Evolutionary conservation across 2,888 invertebrate species (phyloP).

Genomic region (Caenorhabditis angaria): DNA sequence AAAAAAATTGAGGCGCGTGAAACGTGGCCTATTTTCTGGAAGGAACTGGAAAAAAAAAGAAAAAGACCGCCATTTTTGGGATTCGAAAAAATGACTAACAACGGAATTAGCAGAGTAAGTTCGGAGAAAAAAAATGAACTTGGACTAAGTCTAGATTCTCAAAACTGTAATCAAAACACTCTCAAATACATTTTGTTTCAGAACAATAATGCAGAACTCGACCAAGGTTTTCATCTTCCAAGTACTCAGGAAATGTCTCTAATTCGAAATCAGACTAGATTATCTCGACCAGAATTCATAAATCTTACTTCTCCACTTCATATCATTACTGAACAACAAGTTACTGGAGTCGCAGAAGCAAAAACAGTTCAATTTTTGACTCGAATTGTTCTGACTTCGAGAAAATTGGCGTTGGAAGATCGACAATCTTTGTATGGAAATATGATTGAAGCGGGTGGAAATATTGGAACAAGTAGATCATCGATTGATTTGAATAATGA

Average conservation of each 20-base stretch:
- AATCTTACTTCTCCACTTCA: constrained; percentile 32
- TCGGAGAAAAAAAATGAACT: too few relatives aligned
- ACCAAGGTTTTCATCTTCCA: not conserved
- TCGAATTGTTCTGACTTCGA: constrained; percentile 25
- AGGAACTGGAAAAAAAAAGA: too few relatives aligned
- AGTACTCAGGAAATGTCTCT: not conserved
- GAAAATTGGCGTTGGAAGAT: constrained; percentile 25
- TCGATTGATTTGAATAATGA: constrained; percentile 23
- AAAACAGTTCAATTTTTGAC: constrained; percentile 35
- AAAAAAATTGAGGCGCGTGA: too few relatives aligned
- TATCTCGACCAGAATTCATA: constrained; percentile 10
- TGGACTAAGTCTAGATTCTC: too few relatives aligned
- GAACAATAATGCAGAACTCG: not conserved
- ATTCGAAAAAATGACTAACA: not conserved
- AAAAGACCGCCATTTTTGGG: not conserved
- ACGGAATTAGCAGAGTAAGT: not conserved
- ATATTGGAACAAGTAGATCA: constrained; percentile 33
- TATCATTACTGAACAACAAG: constrained; percentile 36
- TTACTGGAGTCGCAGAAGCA: constrained; percentile 28
- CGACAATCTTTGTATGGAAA: constrained; percentile 19
- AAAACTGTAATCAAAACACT: not conserved
- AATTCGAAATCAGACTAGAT: constrained; percentile 4
- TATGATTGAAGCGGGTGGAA: constrained; percentile 24
- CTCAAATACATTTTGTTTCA: not conserved
- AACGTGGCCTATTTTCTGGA: not conserved